phyloP scores from a whole-genome alignment of 1,140 invertebrate genomes.

The Trachymyrmex cornetzi region DNA sequence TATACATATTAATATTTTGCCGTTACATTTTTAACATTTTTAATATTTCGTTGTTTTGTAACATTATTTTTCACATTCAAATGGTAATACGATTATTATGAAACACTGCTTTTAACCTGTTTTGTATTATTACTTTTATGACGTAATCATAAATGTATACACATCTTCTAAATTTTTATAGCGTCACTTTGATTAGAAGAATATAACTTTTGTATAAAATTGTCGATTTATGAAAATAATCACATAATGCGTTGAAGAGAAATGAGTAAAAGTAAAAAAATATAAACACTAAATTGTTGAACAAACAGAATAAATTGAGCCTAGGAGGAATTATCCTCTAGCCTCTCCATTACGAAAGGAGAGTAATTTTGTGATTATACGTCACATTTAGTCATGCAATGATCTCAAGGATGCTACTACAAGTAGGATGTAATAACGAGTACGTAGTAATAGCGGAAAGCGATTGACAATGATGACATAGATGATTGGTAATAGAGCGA shows the following conservation, averaged over 20 bases:
- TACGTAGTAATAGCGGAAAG: conserved; percentile 36
- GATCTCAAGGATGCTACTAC: conserved; percentile 16
- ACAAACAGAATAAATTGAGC: neutral
- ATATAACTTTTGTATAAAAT: neutral
- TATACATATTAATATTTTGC: neutral
- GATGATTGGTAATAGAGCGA: conserved; percentile 50
- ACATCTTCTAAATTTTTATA: neutral
- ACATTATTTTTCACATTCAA: neutral
- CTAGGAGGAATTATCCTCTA: neutral
- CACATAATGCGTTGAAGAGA: neutral
- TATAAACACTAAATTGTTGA: neutral
- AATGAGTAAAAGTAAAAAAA: neutral
- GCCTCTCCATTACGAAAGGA: neutral
- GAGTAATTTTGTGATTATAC: conserved; percentile 34
- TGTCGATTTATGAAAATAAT: neutral
- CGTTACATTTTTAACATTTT: neutral
- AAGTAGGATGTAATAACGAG: conserved; percentile 29
- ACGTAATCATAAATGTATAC: neutral
- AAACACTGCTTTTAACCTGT: neutral
- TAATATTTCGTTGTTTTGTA: neutral
- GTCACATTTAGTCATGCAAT: conserved; percentile 34
- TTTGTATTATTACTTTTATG: conserved; percentile 14
- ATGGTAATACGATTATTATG: neutral
- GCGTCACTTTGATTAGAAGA: neutral
- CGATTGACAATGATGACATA: conserved; percentile 43